Base-by-base conservation (phyloP, 2,888 invertebrate genomes). In the Andrena trimmerana region DNA sequence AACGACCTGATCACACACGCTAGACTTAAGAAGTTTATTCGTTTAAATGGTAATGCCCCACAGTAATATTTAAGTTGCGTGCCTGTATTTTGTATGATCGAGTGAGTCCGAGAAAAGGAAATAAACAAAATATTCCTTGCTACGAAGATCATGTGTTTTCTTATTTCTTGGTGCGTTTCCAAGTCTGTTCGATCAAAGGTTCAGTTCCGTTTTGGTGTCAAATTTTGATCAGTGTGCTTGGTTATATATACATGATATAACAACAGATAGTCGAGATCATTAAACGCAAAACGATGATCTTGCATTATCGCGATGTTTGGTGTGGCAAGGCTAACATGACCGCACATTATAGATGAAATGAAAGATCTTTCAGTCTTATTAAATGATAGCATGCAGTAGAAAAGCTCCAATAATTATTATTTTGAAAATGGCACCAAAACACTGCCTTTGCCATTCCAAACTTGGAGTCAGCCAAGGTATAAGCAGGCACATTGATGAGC, bases 401-500 rank as follows among this genome's bases (percentile, higher is more conserved):
- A 82, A 81, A 80, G 88, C 86, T 89, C 83, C 86, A 81, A 76
- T 33, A 81, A 80, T 83, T 79, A 72, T 73, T 81, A 71, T 84
- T 85, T 70, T 31, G 86, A 89, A 91, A 93, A 94, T 95, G 95
- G 95, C 95, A 96, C 96, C 96, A 96, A 96, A 96, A 96, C 96
- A 95, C 95, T 95, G 95, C 95, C 95, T 94, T 94, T 95, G 95
- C 96, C 95, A 95, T 95, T 95, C 96, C 96, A 96, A 95, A 96
- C 96, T 96, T 96, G 96, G 95, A 96, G 95, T 95, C 93, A 94
- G 93, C 94, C 94, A 94, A 94, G 95, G 95, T 94, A 95, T 95
- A 96, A 95, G 95, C 95, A 95, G 95, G 95, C 93, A 94, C 94
- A 93, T 92, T 83, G 90, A 91, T 90, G 91, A 93, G 92, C 92